Base-by-base conservation (phyloP, 2,888 invertebrate genomes). In the Mactromeris polynyma region DNA sequence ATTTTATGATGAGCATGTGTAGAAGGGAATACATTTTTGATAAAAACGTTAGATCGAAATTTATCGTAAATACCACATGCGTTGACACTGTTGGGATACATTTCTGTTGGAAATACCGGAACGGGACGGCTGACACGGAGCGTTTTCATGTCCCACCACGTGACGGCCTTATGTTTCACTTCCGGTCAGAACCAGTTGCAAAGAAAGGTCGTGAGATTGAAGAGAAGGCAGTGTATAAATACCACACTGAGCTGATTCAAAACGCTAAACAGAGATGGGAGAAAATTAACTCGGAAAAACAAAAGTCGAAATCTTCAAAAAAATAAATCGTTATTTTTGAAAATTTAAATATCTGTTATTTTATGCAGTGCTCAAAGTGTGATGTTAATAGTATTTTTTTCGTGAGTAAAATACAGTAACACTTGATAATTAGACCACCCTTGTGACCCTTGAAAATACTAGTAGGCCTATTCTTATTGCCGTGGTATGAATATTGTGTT, bases 31-130 rank as follows among this genome's bases (percentile, higher is more conserved):
- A 85, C 40, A 86, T 89, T 19, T 89, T 89, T 79, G 82, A 73
- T 31, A 86, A 83, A 73, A 89, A 85, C 33, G 83, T 89, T 1
- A 38, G 89, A n/a, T 85, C 89, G 26, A 89, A 89, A 36, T 89
- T 79, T 46, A 86, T 89, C 21, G 85, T 82, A 0, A 89, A 89
- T 40, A 85, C 89, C 0, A 85, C 85, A 17, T 89, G 89, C 79
- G 46, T 89, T 1, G 89, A 89, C 36, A 89, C 85, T 0, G 89
- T 79, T 2, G 89, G 89, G 11, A 89, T 89, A 14, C 89, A 89
- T 69, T 89, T 42, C 58, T 85, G 82, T 54, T 89, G 89, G 89
- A 86, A 69, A 38, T 89, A 89, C 78, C 73, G 78, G 31, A 79
- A 82, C 51, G 82, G 79, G 4, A 86, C 82, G 26, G 78, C 58